Evolutionary conservation across 1,140 invertebrate genomes (phyloP), one percentile per base, ranked within the genome.

Genomic region (Drosophila sp.): DNA sequence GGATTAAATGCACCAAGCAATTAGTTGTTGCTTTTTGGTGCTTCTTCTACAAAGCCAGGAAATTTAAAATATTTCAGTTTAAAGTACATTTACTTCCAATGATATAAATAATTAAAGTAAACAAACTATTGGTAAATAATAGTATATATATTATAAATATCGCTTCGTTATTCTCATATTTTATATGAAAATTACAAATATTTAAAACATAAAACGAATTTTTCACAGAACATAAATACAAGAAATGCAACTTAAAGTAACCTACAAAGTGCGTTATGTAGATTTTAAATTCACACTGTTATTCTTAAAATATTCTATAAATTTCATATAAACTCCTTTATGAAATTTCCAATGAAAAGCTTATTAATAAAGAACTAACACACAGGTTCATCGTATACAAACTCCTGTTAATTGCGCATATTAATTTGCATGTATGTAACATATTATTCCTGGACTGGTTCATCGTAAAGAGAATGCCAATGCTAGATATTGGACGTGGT

Each of bases 381-480:
- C 27, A 29, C 27, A 29, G 27, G 2, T 29, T 6, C 27, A 0
- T 29, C 6, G 27, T 6, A 2, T 0, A 29, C 18, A 73, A 82
- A 64, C 41, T 25, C 78, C 54, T 51, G 54, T 78, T 79, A 78
- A 82, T 83, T 75, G 66, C 70, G 57, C 34, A 63, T 71, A 72
- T 76, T 66, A 71, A 80, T 80, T 70, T 78, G 56, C 21, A 21
- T 21, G 21, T 21, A 21, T 21, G 21, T 21, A 21, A 21, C 21
- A 21, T 21, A 21, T 21, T 21, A 21, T 2, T 21, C 4, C 21
- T 21, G 21, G 1, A 4, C 21, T 21, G 21, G 21, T 21, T 21
- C 53, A 74, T 79, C 64, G 53, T 38, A 53, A 70, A 43, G 57
- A 62, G 61, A 67, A 76, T 59, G 53, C 48, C 54, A 59, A 62